Evolutionary conservation across 2,888 invertebrate species (phyloP).

Genomic region (Eupithecia subumbrata): DNA sequence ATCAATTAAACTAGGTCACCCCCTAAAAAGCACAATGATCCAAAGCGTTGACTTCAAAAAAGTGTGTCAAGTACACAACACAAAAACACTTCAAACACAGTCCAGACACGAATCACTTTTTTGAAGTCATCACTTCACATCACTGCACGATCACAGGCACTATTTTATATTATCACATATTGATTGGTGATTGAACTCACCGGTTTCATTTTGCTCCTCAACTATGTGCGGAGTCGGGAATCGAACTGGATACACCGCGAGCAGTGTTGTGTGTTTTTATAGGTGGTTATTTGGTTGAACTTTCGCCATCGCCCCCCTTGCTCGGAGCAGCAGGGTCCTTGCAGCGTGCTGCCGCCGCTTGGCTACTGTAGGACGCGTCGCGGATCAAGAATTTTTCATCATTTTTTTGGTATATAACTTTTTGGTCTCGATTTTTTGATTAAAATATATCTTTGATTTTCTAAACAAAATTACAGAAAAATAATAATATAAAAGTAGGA

Average conservation of each 20-base stretch:
- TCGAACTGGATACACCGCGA: conserved; percentile 77
- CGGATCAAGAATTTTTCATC: conserved; percentile 46
- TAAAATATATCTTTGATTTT: not conserved
- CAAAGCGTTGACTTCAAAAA: conserved; percentile 76
- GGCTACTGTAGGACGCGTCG: conserved; percentile 69
- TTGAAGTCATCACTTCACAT: conserved; percentile 75
- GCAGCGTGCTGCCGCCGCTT: conserved; percentile 62
- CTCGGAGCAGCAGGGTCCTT: conserved; percentile 71
- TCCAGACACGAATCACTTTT: conserved; percentile 69
- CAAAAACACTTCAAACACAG: conserved; percentile 35
- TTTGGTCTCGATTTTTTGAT: not conserved
- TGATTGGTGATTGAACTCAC: conserved; percentile 66
- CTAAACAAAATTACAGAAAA: not conserved
- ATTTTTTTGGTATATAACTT: conserved; percentile 12
- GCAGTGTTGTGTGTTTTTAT: conserved; percentile 78
- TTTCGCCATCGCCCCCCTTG: conserved; percentile 80
- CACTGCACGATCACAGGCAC: conserved; percentile 58
- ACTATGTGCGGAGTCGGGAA: conserved; percentile 76
- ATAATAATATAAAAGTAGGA: too few relatives aligned
- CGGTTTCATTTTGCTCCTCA: conserved; percentile 81
- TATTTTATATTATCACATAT: conserved; percentile 23
- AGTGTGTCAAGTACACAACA: conserved; percentile 59
- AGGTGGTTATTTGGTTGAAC: conserved; percentile 81
- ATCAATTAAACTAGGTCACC: conserved; percentile 13
- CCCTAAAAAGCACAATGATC: conserved; percentile 32